Evolutionary conservation across 2,888 invertebrate genomes (phyloP).

Genomic region (Polyploca ridens): DNA sequence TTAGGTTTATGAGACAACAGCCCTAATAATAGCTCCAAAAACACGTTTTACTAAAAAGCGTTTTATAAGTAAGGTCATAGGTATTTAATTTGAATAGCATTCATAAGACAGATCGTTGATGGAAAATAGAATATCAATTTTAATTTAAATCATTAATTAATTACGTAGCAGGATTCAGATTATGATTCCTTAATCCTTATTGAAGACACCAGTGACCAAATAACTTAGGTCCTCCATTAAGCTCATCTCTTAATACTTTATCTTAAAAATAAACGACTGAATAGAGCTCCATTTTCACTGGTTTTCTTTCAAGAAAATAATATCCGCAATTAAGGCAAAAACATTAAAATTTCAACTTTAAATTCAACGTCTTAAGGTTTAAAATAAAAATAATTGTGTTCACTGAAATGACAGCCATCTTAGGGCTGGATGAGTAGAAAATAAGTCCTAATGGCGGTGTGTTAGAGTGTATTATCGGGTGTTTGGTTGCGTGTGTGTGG

Average conservation of each 20-base stretch:
- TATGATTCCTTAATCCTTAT: neutral
- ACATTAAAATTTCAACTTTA: neutral
- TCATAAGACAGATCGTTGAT: neutral
- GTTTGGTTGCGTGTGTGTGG: conserved; percentile 28
- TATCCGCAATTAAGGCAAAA: conserved; percentile 14
- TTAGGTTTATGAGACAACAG: too few species aligned
- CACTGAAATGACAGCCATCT: conserved; percentile 13
- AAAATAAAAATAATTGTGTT: neutral
- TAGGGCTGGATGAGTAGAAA: conserved; percentile 16
- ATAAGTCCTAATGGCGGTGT: conserved; percentile 10
- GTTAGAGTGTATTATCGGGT: conserved; percentile 19
- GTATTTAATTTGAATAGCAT: too few species aligned
- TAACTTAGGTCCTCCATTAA: neutral
- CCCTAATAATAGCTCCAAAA: too few species aligned
- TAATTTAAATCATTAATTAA: neutral
- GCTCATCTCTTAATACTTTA: neutral
- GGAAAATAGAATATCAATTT: neutral
- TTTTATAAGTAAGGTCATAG: too few species aligned
- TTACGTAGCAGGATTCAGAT: neutral
- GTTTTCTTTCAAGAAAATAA: conserved; percentile 16
- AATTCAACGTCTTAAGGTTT: neutral
- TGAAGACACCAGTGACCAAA: neutral
- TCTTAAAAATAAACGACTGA: conserved; percentile 1
- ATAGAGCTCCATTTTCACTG: conserved; percentile 14
- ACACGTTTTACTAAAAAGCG: too few species aligned